Percentiles rank a stretch among this genome's conserved stretches.
phyloP scores from a whole-genome alignment of 2,113 vertebrate species.

The Corythornis madagascariensis region DNA sequence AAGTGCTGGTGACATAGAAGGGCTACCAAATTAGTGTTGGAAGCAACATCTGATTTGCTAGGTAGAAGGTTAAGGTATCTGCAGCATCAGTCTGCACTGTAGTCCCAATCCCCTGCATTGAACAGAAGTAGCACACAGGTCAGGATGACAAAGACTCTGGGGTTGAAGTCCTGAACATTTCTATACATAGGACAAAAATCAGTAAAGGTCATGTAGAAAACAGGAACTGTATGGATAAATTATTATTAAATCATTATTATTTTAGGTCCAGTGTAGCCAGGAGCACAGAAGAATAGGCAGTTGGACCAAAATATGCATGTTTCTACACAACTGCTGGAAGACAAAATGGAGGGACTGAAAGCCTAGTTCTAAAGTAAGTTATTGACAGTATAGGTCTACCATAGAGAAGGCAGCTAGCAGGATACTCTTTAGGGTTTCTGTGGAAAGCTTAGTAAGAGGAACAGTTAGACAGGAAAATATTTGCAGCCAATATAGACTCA shows the following conservation, averaged over 20 bases:
- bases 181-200: accelerated
- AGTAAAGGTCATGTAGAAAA: neutral
- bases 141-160: neutral
- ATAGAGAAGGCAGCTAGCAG: neutral
- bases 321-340: neutral
- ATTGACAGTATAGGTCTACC: neutral
- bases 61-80: neutral
- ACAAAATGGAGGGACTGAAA: neutral
- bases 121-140: neutral
- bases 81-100: neutral
- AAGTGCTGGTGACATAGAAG: neutral
- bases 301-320: neutral
- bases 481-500: neutral
- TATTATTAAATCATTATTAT: too few relatives aligned
- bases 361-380: neutral
- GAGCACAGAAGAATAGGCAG: neutral
- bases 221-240: neutral
- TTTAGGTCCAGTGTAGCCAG: neutral
- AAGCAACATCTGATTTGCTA: neutral
- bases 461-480: neutral
- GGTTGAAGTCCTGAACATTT: neutral
- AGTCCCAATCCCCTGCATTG: neutral
- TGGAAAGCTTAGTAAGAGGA: neutral
- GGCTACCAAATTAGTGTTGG: neutral
- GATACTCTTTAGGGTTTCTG: neutral